Evolutionary conservation across 2,888 invertebrate species (phyloP), one percentile per base, ranked within the genome.

Genomic region (Actias luna): DNA sequence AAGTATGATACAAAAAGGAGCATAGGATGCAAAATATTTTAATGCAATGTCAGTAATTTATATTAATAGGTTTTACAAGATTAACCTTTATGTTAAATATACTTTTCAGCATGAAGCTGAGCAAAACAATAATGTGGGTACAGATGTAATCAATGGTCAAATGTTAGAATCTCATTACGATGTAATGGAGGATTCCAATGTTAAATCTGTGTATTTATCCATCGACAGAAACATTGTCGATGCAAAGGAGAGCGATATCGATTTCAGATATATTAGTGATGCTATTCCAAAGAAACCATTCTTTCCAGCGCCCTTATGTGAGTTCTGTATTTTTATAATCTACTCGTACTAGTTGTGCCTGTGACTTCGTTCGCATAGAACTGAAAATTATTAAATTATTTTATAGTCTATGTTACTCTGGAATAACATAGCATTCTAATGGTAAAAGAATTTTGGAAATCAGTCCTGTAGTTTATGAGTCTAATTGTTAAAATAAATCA

Each of bases 181-280:
- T 5, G 67, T 73, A 1, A 66, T 75, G n/a, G 65, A 72, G 0
- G 64, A 60, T 1, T 39, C 74, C 5, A 73, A 82, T 1, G 79
- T 86, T 0, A 85, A 80, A 64, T 77, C 80, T 0, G 75, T 91
- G 2, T 93, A 92, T 66, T 78, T 94, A 59, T 88, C 90, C 0
- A 89, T 93, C 46, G 93, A 94, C 63, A 81, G 82, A n/a, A 87
- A 91, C 55, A 64, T 73, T 1, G 78, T 86, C 3, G 74, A 85
- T 1, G 75, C 90, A 61, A 82, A 87, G 31, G 93, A 93, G 66
- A 84, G 89, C 14, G 94, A 93, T 66, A 84, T 89, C 16, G 94
- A 94, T 65, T 93, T 90, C 63, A 83, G 88, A 68, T 94, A 94
- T 67, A 83, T 89, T 18, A 89, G 93, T 69, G 93, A 94, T 66